Evolutionary conservation across 2,797 vertebrate species (phyloP), one percentile per base, ranked within the genome.

Genomic region (Smutsia temminckii): DNA sequence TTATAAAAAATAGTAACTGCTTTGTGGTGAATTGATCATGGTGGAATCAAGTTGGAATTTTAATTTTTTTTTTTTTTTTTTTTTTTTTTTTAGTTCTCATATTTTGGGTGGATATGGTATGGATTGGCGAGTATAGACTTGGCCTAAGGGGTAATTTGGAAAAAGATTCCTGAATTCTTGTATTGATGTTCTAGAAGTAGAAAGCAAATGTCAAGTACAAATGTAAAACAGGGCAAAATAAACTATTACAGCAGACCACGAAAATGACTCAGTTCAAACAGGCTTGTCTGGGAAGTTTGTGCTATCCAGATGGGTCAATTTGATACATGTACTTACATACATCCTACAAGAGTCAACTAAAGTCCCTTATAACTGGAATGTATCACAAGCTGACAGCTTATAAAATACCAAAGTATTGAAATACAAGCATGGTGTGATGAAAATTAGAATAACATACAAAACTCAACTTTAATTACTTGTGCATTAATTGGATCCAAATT

Each of bases 231-330:
- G 96, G 96, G 97, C 92, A 95, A 91, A 96, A 90, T 95, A 93
- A 97, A 95, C 90, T 96, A 81, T 96, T 96, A 96, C 40, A 96
- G 80, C 96, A 95, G 95, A 91, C 93, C 78, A 85, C 3, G 84
- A 92, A 93, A 97, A 89, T 96, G 94, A 79, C 68, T 95, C 83
- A 72, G 95, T 95, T 95, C 80, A 97, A 96, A 98, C 42, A 8
- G 69, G 55, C 93, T 96, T 96, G 97, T 97, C 96, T 97, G 95
- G 93, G 95, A 96, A 96, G 96, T 97, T 95, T 96, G 96, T 95
- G 96, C 96, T 98, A 72, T 97, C 97, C 97, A 98, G 96, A 98
- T 97, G 97, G 96, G 93, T 97, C 97, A 96, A 94, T 91, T 95
- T 97, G 95, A 97, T 97, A 93, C 97, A 95, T 96, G 86, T 51